These are phyloP conservation scores for Cyclina sinensis DNA, from an alignment of 1,140 invertebrate species.

Conservation along the genomic window DNA sequence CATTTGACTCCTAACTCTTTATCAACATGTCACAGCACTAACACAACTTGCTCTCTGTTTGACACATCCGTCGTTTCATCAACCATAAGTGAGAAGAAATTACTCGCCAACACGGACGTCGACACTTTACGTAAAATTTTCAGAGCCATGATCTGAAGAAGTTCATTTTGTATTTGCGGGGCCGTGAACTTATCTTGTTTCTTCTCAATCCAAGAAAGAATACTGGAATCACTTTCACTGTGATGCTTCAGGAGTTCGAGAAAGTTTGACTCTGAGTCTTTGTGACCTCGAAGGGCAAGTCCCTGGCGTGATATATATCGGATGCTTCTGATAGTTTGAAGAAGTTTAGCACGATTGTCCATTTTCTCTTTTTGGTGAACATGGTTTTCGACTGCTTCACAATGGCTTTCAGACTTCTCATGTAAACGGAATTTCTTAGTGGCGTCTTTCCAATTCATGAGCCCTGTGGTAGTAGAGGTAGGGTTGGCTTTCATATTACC, in stretches of 20 bases:
- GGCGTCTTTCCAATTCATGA: conserved; percentile 55
- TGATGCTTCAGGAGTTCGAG: neutral
- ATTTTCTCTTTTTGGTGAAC: conserved; percentile 12
- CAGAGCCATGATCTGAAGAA: neutral
- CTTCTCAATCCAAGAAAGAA: no score
- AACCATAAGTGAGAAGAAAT: conserved; percentile 47
- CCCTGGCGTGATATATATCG: neutral
- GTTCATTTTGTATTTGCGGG: neutral
- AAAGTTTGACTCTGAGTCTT: neutral
- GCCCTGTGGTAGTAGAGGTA: conserved; percentile 27
- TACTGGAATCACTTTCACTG: no score
- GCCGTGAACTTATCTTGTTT: neutral
- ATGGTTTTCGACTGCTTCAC: conserved; percentile 37
- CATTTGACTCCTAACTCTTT: no score
- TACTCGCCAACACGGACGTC: neutral
- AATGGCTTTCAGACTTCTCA: conserved; percentile 31
- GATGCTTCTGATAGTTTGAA: conserved; percentile 30
- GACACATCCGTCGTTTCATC: conserved; percentile 59
- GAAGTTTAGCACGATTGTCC: conserved; percentile 36
- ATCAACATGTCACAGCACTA: conserved; percentile 49
- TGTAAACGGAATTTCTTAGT: conserved; percentile 48
- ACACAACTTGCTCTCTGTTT: conserved; percentile 62
- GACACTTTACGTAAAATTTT: conserved; percentile 12
- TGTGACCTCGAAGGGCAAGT: neutral
- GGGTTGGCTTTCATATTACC: neutral